A percentile compares a stretch with the other conserved stretches of the same genome.
These are phyloP conservation scores for Glossophaga mutica DNA, from an alignment of 2,797 vertebrate species.

Conservation along the genomic window DNA sequence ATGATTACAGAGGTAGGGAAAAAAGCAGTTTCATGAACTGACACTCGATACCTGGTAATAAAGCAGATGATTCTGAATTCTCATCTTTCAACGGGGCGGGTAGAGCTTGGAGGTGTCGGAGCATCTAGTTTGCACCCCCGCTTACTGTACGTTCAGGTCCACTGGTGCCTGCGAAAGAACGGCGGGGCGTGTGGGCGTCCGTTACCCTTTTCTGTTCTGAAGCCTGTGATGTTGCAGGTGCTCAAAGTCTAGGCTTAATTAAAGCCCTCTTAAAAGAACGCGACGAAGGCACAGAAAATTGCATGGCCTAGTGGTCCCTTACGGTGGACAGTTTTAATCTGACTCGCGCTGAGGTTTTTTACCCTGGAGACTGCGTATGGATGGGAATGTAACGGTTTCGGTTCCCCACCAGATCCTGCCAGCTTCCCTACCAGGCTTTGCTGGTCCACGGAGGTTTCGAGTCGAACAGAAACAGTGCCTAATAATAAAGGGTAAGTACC, in stretches of 20 bases:
- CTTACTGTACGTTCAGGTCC: background rate
- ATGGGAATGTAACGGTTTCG: background rate
- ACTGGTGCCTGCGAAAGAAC: background rate
- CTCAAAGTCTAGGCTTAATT: background rate
- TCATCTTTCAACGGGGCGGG: background rate
- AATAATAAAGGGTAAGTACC: background rate
- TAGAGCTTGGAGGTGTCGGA: background rate
- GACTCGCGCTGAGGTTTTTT: background rate
- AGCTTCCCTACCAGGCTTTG: background rate
- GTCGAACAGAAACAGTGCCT: background rate
- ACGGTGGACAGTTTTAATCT: background rate
- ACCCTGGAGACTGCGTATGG: background rate
- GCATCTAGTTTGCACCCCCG: background rate
- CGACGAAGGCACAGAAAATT: background rate
- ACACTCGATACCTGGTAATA: background rate
- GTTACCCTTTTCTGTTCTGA: background rate
- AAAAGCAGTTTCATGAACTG: background rate
- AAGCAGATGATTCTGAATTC: background rate
- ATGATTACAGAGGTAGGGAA: background rate
- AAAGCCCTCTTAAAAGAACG: background rate
- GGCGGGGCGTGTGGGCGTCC: background rate
- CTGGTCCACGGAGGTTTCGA: background rate
- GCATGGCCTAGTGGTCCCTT: background rate
- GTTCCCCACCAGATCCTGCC: background rate
- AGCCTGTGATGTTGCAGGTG: background rate